Percentiles rank a stretch among this genome's conserved stretches.
Evolutionary conservation across 2,888 invertebrate species (phyloP).

Genomic region (Oscheius sp.): DNA sequence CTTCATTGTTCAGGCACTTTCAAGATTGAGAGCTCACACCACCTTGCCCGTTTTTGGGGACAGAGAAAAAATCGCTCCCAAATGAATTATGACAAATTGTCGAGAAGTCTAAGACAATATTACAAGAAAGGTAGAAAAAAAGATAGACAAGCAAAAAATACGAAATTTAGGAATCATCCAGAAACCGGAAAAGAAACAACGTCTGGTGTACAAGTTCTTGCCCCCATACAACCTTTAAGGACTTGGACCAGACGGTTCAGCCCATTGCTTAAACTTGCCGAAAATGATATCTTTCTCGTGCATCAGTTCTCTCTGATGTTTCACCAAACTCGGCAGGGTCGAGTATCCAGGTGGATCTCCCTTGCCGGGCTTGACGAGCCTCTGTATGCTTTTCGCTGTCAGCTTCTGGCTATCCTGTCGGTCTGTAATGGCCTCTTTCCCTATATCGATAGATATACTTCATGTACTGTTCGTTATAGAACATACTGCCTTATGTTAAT

Average conservation of each 20-base stretch:
- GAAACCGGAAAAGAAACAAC: slow-evolving; percentile 96
- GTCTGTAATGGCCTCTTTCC: slow-evolving; percentile 53
- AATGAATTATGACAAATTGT: slow-evolving; percentile 99
- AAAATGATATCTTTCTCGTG: slow-evolving; percentile 22
- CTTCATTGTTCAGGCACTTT: slow-evolving; percentile 79
- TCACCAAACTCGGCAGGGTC: background rate
- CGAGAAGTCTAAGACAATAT: slow-evolving; percentile 95
- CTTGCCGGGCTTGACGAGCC: background rate
- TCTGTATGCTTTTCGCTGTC: slow-evolving; percentile 35
- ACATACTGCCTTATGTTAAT: slow-evolving; percentile 41
- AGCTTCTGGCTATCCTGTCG: slow-evolving; percentile 49
- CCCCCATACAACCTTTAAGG: slow-evolving; percentile 71
- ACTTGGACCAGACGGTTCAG: slow-evolving; percentile 2
- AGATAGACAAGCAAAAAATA: slow-evolving; percentile 76
- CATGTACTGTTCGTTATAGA: slow-evolving; percentile 67
- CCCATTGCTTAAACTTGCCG: slow-evolving; percentile 8
- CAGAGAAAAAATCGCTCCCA: slow-evolving; percentile 96
- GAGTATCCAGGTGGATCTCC: slow-evolving; percentile 5
- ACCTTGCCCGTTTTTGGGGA: slow-evolving; percentile 97
- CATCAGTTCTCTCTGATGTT: background rate
- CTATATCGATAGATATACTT: slow-evolving; percentile 63
- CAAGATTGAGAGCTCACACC: slow-evolving; percentile 97
- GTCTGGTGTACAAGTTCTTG: slow-evolving; percentile 94
- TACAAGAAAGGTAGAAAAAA: slow-evolving; percentile 92
- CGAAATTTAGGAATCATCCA: slow-evolving; percentile 79